A percentile compares a stretch with the other conserved stretches of the same genome.
These are phyloP conservation scores for Apocheima hispidaria DNA, from an alignment of 2,888 invertebrate genomes.

Conservation along the genomic window DNA sequence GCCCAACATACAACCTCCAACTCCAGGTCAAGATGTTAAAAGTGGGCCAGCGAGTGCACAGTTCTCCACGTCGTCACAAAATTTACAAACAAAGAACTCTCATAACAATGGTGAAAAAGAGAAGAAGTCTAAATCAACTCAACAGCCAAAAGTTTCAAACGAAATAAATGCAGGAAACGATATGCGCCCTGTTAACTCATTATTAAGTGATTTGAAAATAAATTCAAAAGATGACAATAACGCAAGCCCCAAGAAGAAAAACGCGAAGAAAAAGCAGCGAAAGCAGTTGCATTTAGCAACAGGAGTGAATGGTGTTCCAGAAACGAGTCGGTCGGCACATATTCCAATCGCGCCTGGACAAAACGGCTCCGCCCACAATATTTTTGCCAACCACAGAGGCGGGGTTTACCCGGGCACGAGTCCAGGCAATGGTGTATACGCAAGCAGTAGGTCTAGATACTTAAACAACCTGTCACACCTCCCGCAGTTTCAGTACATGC, in stretches of 20 bases:
- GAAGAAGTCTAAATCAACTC: constrained; percentile 31
- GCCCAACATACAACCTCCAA: constrained; percentile 58
- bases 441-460: constrained; percentile 67
- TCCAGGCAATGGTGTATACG: constrained; percentile 60
- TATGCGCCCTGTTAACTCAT: neutral
- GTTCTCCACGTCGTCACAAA: constrained; percentile 56
- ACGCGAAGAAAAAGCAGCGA: constrained; percentile 67
- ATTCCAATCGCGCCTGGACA: constrained; percentile 33
- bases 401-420: constrained; percentile 62
- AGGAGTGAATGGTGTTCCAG: constrained; percentile 43
- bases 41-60: constrained; percentile 57
- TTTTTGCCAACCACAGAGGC: constrained; percentile 54
- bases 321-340: constrained; percentile 38
- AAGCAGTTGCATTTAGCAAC: constrained; percentile 60
- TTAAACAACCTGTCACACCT: constrained; percentile 73
- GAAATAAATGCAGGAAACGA: constrained; percentile 5
- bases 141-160: constrained; percentile 19
- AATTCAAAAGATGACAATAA: constrained; percentile 49
- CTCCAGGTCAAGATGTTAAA: constrained; percentile 54
- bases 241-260: constrained; percentile 60
- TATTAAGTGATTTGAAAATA: constrained; percentile 37
- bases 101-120: constrained; percentile 52
- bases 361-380: constrained; percentile 63
- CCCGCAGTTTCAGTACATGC: constrained; percentile 69
- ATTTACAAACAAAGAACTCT: constrained; percentile 55